These are phyloP conservation scores for Epinephelus lanceolatus DNA, from an alignment of 2,113 vertebrate species.

Conservation along the genomic window DNA sequence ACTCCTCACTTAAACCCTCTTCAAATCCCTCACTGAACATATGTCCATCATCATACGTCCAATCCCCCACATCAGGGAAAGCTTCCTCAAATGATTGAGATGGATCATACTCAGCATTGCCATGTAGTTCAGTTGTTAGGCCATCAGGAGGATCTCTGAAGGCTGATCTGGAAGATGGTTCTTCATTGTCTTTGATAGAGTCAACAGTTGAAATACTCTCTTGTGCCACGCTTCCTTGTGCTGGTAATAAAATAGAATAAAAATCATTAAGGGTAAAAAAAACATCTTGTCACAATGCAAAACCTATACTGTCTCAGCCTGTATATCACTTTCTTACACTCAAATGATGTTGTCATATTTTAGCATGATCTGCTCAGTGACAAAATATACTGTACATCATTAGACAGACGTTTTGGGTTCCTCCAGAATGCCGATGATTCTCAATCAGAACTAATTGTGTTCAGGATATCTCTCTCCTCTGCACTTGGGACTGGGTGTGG, in stretches of 20 bases:
- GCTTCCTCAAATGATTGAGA: too few relatives aligned
- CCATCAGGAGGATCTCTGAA: conserved; percentile 34
- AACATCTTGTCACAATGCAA: conserved; percentile 13
- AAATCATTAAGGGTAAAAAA: conserved; percentile 16
- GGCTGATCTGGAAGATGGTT: conserved; percentile 32
- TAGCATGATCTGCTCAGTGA: conserved; percentile 12
- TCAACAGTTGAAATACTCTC: conserved; percentile 20
- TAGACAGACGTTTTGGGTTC: too few relatives aligned
- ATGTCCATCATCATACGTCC: too few relatives aligned
- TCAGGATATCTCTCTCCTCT: too few relatives aligned
- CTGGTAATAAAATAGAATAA: conserved; percentile 12
- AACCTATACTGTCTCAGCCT: not conserved
- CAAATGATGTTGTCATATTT: conserved; percentile 2
- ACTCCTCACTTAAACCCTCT: too few relatives aligned
- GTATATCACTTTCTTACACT: too few relatives aligned
- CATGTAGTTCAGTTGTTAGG: conserved; percentile 35
- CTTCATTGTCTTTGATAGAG: conserved; percentile 11
- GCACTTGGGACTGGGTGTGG: too few relatives aligned
- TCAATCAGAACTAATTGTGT: too few relatives aligned
- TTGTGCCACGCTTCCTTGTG: conserved; percentile 2
- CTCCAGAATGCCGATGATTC: too few relatives aligned
- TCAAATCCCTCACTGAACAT: too few relatives aligned
- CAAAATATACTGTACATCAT: conserved; percentile 9
- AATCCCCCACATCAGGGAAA: too few relatives aligned
- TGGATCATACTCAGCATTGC: conserved; percentile 41